Percentiles rank a stretch among this genome's conserved stretches.
Conservation (phyloP, 2,113 vertebrate species). For the human (Homo sapiens) region DNA sequence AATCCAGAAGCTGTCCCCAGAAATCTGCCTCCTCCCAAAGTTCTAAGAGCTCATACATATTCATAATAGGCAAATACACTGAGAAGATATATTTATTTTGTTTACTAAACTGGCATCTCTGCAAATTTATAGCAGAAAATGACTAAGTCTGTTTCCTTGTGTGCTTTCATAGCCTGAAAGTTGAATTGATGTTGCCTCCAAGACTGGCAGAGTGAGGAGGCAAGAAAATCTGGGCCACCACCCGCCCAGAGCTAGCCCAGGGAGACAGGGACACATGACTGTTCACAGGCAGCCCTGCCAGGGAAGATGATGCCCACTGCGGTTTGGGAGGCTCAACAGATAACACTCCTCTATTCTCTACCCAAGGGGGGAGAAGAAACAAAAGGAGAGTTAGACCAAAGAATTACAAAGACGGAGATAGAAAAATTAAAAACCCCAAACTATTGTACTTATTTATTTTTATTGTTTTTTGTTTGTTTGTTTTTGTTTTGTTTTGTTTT, state of each 20-base stretch:
- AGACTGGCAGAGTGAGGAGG: not conserved
- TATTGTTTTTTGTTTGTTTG: too few species aligned
- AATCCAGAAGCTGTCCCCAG: not conserved
- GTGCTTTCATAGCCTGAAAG: not conserved
- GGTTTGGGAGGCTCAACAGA: not conserved
- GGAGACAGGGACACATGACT: rapidly evolving
- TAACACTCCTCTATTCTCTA: not conserved
- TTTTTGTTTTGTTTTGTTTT: too few species aligned
- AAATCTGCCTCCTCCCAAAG: not conserved
- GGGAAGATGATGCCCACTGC: not conserved
- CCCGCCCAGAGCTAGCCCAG: too few species aligned
- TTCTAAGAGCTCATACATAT: conserved; percentile 53
- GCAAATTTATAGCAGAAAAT: conserved; percentile 41
- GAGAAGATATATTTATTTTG: conserved; percentile 62
- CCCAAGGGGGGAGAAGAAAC: too few species aligned
- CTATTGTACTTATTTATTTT: too few species aligned
- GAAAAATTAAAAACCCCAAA: not conserved
- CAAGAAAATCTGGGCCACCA: not conserved
- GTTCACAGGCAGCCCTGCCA: not conserved
- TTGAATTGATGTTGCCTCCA: not conserved
- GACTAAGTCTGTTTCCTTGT: conserved; percentile 45
- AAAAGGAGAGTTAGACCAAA: not conserved
- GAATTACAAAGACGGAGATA: not conserved
- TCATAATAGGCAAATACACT: conserved; percentile 43
- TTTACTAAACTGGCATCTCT: conserved; percentile 63